phyloP scores from a whole-genome alignment of 2,113 vertebrate species.

The Uria lomvia region DNA sequence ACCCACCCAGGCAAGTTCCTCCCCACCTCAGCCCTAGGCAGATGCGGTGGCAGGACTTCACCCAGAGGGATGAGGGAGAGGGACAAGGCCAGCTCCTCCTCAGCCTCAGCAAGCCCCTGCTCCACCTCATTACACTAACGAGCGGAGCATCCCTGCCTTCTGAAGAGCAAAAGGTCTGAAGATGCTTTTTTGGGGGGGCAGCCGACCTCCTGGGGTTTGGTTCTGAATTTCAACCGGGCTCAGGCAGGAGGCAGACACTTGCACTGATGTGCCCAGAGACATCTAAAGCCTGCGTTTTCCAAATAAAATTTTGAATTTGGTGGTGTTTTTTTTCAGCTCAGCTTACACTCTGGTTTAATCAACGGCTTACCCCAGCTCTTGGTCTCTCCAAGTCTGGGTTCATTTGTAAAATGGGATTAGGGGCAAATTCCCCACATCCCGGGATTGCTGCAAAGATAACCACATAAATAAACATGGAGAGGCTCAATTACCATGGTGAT shows the following conservation, averaged over 20 bases:
- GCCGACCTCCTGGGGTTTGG: neutral
- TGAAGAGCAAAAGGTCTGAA: neutral
- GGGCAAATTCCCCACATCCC: neutral
- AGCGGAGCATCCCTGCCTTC: neutral
- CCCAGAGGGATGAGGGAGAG: neutral
- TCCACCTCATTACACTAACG: accelerated
- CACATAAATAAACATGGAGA: neutral
- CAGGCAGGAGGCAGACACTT: neutral
- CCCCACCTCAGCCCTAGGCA: neutral
- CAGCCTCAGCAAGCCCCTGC: neutral
- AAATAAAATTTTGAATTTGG: neutral
- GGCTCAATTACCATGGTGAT: neutral
- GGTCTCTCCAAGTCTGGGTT: neutral
- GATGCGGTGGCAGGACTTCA: accelerated
- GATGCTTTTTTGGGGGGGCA: neutral
- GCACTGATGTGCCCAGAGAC: neutral
- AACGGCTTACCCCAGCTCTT: neutral
- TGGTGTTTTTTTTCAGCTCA: neutral
- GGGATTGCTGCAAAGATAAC: neutral
- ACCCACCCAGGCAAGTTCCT: neutral
- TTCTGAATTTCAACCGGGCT: neutral
- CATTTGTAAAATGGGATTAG: neutral
- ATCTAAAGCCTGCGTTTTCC: neutral
- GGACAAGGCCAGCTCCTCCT: neutral
- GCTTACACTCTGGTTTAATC: neutral